These are phyloP conservation scores for Ptilodon capucinus DNA, from an alignment of 2,888 invertebrate genomes.

Conservation along the genomic window DNA sequence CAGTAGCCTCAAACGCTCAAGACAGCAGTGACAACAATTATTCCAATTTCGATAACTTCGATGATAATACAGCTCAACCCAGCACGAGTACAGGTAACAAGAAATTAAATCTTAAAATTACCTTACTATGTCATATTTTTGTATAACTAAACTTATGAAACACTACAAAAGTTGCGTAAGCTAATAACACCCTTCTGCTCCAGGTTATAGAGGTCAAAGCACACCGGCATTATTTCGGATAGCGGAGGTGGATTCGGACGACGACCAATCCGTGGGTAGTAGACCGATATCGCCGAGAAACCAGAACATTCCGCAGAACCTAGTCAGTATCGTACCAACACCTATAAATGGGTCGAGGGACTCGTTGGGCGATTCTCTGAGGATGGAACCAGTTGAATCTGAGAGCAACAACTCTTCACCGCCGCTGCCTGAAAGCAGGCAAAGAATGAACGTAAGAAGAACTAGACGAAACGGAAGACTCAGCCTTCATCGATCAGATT, in stretches of 20 bases:
- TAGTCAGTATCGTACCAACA: constrained; percentile 82
- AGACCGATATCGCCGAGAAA: constrained; percentile 65
- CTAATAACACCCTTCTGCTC: not conserved
- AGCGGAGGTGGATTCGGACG: constrained; percentile 84
- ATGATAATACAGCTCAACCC: constrained; percentile 82
- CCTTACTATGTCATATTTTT: not conserved
- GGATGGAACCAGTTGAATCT: constrained; percentile 53
- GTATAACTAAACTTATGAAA: not conserved
- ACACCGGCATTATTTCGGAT: constrained; percentile 72
- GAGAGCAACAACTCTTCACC: constrained; percentile 48
- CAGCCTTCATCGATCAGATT: constrained; percentile 61
- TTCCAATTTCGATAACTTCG: constrained; percentile 52
- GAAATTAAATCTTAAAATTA: not conserved
- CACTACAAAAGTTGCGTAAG: not conserved
- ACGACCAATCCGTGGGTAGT: constrained; percentile 78
- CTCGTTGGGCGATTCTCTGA: constrained; percentile 61
- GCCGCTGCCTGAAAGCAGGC: constrained; percentile 46
- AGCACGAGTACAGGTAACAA: constrained; percentile 86
- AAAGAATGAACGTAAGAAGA: constrained; percentile 49
- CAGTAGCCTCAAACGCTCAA: constrained; percentile 52
- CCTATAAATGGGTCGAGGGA: constrained; percentile 83
- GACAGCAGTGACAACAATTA: constrained; percentile 62
- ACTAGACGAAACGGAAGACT: constrained; percentile 56
- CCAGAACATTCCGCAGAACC: constrained; percentile 61
- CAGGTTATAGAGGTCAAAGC: constrained; percentile 75